These are phyloP conservation scores for Cartodere bifasciata DNA, from an alignment of 2,888 invertebrate genomes.

Conservation along the genomic window DNA sequence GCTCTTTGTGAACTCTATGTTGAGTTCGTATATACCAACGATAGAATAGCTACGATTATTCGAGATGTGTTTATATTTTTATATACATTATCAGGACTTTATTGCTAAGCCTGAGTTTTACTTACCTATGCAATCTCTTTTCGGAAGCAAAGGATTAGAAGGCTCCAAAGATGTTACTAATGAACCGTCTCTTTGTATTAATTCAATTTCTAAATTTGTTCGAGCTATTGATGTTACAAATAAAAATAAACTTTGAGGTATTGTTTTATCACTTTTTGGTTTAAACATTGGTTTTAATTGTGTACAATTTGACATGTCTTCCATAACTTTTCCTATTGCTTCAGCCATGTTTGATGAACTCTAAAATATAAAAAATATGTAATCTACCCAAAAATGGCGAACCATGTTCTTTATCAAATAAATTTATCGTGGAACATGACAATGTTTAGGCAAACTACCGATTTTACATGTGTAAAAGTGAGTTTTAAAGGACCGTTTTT, in stretches of 20 bases:
- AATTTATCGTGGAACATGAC: slow-evolving; percentile 1
- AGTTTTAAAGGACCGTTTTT: too few relatives aligned
- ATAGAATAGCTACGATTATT: too few relatives aligned
- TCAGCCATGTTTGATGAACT: slow-evolving; percentile 62
- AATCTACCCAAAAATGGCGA: too few relatives aligned
- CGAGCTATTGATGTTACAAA: slow-evolving; percentile 83
- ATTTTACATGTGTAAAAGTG: slow-evolving; percentile 4
- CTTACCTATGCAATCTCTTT: slow-evolving; percentile 67
- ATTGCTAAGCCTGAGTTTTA: too few relatives aligned
- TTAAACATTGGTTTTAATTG: slow-evolving; percentile 69
- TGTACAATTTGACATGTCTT: slow-evolving; percentile 83
- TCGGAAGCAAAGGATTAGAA: slow-evolving; percentile 52
- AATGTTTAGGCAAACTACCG: not conserved
- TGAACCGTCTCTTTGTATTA: slow-evolving; percentile 80
- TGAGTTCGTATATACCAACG: too few relatives aligned
- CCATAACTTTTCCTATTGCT: slow-evolving; percentile 87
- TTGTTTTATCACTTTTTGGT: slow-evolving; percentile 49
- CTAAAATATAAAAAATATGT: slow-evolving; percentile 31
- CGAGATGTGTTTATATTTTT: too few relatives aligned
- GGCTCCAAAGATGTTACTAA: slow-evolving; percentile 36
- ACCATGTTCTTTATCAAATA: too few relatives aligned
- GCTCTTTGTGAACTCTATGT: too few relatives aligned
- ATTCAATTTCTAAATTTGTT: slow-evolving; percentile 85
- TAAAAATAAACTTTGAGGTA: slow-evolving; percentile 65
- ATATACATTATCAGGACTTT: too few relatives aligned